Base-by-base conservation (phyloP, 2,888 invertebrate species). In the Tetanocera ferruginea region DNA sequence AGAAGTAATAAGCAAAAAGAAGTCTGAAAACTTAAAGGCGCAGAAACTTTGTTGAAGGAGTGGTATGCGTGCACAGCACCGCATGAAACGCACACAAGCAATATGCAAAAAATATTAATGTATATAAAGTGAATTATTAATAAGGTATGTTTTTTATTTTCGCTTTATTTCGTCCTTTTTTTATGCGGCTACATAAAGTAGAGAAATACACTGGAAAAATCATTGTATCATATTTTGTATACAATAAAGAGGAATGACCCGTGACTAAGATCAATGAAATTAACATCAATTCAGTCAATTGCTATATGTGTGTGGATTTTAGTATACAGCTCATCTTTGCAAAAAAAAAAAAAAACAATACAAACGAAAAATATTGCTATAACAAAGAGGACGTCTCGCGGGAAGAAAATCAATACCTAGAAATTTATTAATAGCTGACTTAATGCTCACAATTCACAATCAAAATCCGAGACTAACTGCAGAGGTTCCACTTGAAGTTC, bases 381-480 rank as follows among this genome's bases (percentile, higher is more conserved):
- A 57, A 23, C 57, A 57, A 23, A 19, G 25, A 57, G 8, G 57
- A 57, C 57, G 23, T n/a, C 23, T 37, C 5, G 37, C 19, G 57
- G 2, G 57, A 57, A 57, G 23, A 57, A 60, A 43, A 64, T 62
- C 74, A 74, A 51, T 74, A 74, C 74, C n/a, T 49, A 64, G 74
- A 74, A 64, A 64, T 74, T 49, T 43, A 74, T 62, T 23, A 37
- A 51, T 64, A 70, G 55, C 34, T 34, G 70, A 34, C 66, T 66
- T 62, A 14, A 62, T 28, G 31, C 51, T n/a, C n/a, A 73, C 25
- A 37, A 73, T 43, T 62, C 60, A 62, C 62, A 64, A 74, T 31
- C 74, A 72, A 57, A n/a, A 11, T 31, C 31, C 11, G 34, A 31
- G 17, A 55, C 9, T n/a, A 43, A 43, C 71, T 19, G 25, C 34